Base-by-base conservation (phyloP, 2,888 invertebrate species). In the Tachina grossa region DNA sequence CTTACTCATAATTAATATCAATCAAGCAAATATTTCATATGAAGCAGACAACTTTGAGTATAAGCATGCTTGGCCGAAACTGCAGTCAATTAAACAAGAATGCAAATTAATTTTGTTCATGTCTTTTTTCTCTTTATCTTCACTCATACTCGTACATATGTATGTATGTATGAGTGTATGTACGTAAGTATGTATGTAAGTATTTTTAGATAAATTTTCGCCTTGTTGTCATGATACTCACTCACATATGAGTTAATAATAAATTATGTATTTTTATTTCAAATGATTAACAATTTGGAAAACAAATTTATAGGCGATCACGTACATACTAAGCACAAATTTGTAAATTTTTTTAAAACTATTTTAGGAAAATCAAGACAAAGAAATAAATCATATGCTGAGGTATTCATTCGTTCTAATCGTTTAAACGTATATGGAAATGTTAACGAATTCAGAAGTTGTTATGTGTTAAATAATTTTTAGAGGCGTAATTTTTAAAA, bases 1-100 rank as follows among this genome's bases (percentile, higher is more conserved):
- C n/a, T 78, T 84, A 65, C 43, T 65, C 75, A 80, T 76, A 84
- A 84, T 84, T 80, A 84, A 84, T 84, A 76, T 59, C 72, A 80
- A 80, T 84, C 80, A 84, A 80, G 80, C 74, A 84, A 80, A 84
- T 69, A 69, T 68, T 61, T 78, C 43, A 31, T 69, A 22, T 19
- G 11, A 19, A 41, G 31, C n/a, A 68, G 41, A 43, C 19, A 51
- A 53, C 51, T 53, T n/a, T 41, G 41, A 51, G 43, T 43, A 14
- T 31, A 31, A 31, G 6, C 10, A 43, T 51, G 51, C 11, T 53
- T 9, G 31, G 41, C 57, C 49, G 39, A 63, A 63, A 63, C 55
- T 72, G 65, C 55, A 80, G 72, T 80, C 79, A 80, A 65, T 80
- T 80, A 80, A 57, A 55, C 47, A 72, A 65, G 72, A 79, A 63